Percentiles rank a stretch among this genome's conserved stretches.
phyloP scores from a whole-genome alignment of 2,113 vertebrate genomes.

The Albula goreensis region DNA sequence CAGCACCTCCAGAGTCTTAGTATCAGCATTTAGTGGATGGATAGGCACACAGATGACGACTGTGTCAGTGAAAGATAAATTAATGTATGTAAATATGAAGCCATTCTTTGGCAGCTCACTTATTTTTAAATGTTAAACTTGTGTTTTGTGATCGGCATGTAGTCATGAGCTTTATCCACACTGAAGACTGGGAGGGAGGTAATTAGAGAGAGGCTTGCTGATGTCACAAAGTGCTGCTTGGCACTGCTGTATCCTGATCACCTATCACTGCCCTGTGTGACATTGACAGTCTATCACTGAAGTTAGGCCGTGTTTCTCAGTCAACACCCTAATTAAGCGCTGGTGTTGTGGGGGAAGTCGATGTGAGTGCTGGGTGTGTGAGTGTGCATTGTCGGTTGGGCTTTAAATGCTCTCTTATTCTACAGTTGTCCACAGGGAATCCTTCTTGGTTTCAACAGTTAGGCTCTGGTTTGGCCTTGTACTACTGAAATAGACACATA shows the following conservation, averaged over 20 bases:
- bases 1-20: neutral
- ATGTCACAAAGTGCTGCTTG: neutral
- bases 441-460: neutral
- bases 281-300: neutral
- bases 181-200: neutral
- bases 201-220: neutral
- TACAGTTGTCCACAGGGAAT: neutral
- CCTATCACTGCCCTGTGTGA: neutral
- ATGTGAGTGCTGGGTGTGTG: neutral
- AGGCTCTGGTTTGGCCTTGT: constrained; percentile 4
- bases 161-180: neutral
- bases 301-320: neutral
- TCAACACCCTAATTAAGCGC: neutral
- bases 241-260: neutral
- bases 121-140: neutral
- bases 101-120: neutral
- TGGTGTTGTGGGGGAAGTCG: neutral
- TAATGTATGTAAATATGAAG: neutral
- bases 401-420: neutral
- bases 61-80: neutral
- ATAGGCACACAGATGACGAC: neutral
- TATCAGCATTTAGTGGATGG: neutral
- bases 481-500: constrained; percentile 11
- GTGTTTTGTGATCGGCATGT: neutral
- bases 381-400: neutral